phyloP scores from a whole-genome alignment of 2,113 vertebrate genomes.

The Carlito syrichta region DNA sequence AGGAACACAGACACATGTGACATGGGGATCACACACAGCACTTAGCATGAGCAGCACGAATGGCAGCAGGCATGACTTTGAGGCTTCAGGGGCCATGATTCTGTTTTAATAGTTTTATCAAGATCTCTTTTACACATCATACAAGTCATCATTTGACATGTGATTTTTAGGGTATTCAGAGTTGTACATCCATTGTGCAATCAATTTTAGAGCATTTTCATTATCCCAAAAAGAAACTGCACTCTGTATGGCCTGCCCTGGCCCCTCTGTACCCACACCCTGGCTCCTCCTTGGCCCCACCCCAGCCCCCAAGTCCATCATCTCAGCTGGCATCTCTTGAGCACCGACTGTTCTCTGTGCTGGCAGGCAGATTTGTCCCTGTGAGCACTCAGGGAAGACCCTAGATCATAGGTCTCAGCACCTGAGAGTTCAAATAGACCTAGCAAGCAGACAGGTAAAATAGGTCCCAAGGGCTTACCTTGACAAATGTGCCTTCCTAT shows the following conservation, averaged over 20 bases:
- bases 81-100: no score
- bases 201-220: background rate
- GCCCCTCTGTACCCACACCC: accelerated
- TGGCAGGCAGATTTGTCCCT: background rate
- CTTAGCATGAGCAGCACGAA: background rate
- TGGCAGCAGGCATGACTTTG: no score
- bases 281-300: accelerated
- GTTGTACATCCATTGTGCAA: background rate
- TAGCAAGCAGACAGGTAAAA: background rate
- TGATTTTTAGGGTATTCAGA: no score
- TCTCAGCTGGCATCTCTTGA: background rate
- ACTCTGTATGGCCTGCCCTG: accelerated
- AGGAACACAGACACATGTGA: background rate
- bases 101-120: background rate
- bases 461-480: background rate
- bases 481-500: background rate
- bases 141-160: background rate
- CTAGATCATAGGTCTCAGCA: accelerated
- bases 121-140: background rate
- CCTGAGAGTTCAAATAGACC: background rate
- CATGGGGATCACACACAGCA: accelerated
- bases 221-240: background rate
- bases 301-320: no score
- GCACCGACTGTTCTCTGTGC: background rate
- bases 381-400: background rate